Evolutionary conservation across 2,888 invertebrate genomes (phyloP).

Genomic region (Sepioteuthis lessoniana): DNA sequence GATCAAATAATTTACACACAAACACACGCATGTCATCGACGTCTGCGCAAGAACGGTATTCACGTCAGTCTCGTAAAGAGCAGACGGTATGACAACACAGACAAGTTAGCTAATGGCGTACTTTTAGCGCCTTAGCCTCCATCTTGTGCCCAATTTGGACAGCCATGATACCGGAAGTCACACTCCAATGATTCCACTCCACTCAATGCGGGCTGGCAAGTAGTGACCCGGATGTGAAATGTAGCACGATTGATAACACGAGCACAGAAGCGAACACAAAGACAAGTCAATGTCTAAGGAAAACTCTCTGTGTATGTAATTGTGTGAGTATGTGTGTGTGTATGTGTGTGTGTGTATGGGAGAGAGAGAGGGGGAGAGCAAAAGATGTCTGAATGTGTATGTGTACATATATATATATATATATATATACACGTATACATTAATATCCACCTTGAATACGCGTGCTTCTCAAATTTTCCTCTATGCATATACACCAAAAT

Average conservation of each 20-base stretch:
- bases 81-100: background rate
- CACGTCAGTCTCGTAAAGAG: background rate
- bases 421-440: too few relatives aligned
- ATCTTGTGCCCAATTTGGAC: background rate
- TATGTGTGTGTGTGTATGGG: too few relatives aligned
- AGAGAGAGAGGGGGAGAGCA: too few relatives aligned
- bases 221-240: constrained; percentile 21
- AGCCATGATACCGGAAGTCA: constrained; percentile 33
- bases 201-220: constrained; percentile 11
- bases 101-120: constrained; percentile 9
- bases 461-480: too few relatives aligned
- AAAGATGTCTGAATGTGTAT: too few relatives aligned
- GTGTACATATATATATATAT: too few relatives aligned
- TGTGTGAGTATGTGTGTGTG: too few relatives aligned
- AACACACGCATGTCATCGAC: background rate
- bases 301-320: background rate
- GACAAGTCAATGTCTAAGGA: background rate
- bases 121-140: constrained; percentile 16
- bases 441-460: too few relatives aligned
- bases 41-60: background rate
- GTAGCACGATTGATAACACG: constrained; percentile 21
- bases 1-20: too few relatives aligned
- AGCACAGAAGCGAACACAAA: background rate
- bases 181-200: background rate
- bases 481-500: too few relatives aligned